A percentile compares a stretch with the other conserved stretches of the same genome.
phyloP scores from a whole-genome alignment of 1,140 invertebrate species.

The Pentalonia nigronervosa region DNA sequence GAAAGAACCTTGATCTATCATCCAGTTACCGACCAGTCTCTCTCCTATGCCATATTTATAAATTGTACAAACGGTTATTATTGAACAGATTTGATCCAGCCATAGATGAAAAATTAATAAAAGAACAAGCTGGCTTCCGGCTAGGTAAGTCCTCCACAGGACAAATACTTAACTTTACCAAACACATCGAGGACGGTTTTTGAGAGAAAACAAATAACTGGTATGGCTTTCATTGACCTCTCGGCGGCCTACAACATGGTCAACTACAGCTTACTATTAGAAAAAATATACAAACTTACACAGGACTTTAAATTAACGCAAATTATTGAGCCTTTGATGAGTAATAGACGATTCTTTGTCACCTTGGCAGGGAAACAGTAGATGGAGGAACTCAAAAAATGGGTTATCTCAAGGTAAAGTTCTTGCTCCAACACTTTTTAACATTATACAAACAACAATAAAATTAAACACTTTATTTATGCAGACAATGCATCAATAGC shows the following conservation, averaged over 20 bases:
- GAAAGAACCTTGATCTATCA: too few relatives aligned
- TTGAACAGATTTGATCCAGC: too few relatives aligned
- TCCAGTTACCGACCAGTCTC: too few relatives aligned
- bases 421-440: not conserved
- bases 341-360: slow-evolving; percentile 58
- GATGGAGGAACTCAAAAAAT: slow-evolving; percentile 59
- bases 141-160: too few relatives aligned
- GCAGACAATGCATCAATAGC: slow-evolving; percentile 60
- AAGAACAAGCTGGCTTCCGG: slow-evolving; percentile 58
- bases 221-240: too few relatives aligned
- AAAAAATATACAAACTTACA: slow-evolving; percentile 49
- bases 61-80: too few relatives aligned
- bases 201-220: slow-evolving; percentile 55
- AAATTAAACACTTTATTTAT: slow-evolving; percentile 56
- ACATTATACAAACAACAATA: not conserved
- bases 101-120: too few relatives aligned
- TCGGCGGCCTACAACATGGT: too few relatives aligned
- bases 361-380: slow-evolving; percentile 52
- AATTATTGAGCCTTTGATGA: slow-evolving; percentile 42
- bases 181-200: slow-evolving; percentile 59
- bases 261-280: slow-evolving; percentile 49
- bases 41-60: too few relatives aligned
- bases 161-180: slow-evolving; percentile 58
- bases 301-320: slow-evolving; percentile 11
- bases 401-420: slow-evolving; percentile 37